Percentiles rank a stretch among this genome's conserved stretches.
phyloP scores from a whole-genome alignment of 2,888 invertebrate genomes.

The Lymantria monacha region DNA sequence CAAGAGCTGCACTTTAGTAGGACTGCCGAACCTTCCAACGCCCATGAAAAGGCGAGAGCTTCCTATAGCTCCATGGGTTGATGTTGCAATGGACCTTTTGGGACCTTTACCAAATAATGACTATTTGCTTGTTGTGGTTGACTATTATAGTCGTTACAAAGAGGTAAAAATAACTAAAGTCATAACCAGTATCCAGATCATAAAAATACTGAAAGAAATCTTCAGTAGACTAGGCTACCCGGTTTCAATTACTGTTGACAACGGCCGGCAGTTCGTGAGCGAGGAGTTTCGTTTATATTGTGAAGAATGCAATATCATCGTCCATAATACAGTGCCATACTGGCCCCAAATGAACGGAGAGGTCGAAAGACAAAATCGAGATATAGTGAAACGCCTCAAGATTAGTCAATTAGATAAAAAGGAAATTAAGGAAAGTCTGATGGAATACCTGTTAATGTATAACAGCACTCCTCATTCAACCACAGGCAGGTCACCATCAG shows the following conservation, averaged over 20 bases:
- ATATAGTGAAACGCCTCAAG: constrained; percentile 27
- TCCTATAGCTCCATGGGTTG: constrained; percentile 21
- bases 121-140: constrained; percentile 20
- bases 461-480: constrained; percentile 35
- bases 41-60: constrained; percentile 18
- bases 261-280: constrained; percentile 29
- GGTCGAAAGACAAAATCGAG: constrained; percentile 21
- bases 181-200: constrained; percentile 16
- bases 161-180: constrained; percentile 19
- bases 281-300: constrained; percentile 23
- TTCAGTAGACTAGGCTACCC: constrained; percentile 29
- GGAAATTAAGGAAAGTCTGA: constrained; percentile 17
- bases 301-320: constrained; percentile 11
- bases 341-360: too few relatives aligned
- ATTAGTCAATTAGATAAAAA: constrained; percentile 18
- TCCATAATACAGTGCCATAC: not conserved
- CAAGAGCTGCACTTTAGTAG: constrained; percentile 23
- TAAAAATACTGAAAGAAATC: constrained; percentile 28
- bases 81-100: constrained; percentile 23
- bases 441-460: constrained; percentile 31
- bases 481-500: constrained; percentile 33
- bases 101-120: constrained; percentile 30
- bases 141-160: constrained; percentile 31
- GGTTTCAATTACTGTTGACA: constrained; percentile 25
- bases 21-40: constrained; percentile 13